Evolutionary conservation across 2,797 vertebrate genomes (phyloP).

Genomic region (Chelon labrosus): DNA sequence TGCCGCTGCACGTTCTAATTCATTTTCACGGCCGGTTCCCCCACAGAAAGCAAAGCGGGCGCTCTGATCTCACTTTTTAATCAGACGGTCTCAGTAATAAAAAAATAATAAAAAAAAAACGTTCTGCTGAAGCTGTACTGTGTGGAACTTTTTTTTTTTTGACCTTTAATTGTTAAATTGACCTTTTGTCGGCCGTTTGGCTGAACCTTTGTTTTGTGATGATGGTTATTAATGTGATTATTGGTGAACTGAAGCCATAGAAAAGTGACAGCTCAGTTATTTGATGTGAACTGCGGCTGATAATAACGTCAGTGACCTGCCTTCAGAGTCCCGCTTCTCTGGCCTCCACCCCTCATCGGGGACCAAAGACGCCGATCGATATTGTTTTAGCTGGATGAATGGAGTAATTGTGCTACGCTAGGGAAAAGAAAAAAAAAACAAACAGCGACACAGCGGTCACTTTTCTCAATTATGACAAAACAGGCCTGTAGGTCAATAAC

Average conservation of each 20-base stretch:
- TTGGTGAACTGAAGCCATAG: slow-evolving; percentile 42
- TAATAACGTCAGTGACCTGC: no score
- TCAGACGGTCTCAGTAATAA: no score
- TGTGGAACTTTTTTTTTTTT: neutral
- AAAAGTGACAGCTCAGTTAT: slow-evolving; percentile 13
- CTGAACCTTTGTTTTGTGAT: neutral
- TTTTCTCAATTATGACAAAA: neutral
- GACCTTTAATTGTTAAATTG: neutral
- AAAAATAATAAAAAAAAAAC: no score
- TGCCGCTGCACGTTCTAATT: slow-evolving; percentile 19
- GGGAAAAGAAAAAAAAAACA: neutral
- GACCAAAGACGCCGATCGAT: slow-evolving; percentile 34
- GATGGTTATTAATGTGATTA: slow-evolving; percentile 9
- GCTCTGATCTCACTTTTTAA: no score
- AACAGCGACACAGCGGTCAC: neutral
- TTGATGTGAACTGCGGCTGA: no score
- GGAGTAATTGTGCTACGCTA: slow-evolving; percentile 2
- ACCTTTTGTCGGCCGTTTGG: slow-evolving; percentile 2
- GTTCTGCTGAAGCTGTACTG: no score
- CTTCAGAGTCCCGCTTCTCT: neutral
- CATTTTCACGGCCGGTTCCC: neutral
- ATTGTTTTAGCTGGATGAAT: slow-evolving; percentile 9
- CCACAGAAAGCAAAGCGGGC: neutral
- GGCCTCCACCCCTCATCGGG: slow-evolving; percentile 10
- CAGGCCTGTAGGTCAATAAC: slow-evolving; percentile 4